Evolutionary conservation across 92 coral and sea anemone genomes (phyloP).

Genomic region (Bergia puertoricense): DNA sequence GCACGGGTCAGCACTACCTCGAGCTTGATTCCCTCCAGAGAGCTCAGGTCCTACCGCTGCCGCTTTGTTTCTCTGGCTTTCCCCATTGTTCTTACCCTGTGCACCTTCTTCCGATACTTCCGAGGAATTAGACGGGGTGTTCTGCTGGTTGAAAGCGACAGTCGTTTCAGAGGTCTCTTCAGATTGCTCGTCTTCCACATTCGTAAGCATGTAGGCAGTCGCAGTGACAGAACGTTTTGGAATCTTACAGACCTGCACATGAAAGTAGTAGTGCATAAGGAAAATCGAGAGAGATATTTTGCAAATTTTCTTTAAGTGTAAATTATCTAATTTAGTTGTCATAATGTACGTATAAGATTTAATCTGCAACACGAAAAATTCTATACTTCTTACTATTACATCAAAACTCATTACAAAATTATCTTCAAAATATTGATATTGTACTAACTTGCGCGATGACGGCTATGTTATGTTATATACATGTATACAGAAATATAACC

Average conservation of each 20-base stretch:
- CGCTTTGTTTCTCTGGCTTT: not conserved
- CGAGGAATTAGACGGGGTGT: not conserved
- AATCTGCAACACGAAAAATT: not conserved
- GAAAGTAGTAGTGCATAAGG: not conserved
- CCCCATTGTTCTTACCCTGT: not conserved
- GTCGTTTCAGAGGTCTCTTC: not conserved
- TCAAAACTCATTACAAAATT: no score
- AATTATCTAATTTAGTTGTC: no score
- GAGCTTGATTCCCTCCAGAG: not conserved
- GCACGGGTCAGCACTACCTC: not conserved
- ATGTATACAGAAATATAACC: no score
- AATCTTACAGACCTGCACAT: not conserved
- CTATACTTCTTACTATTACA: no score
- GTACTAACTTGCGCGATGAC: no score
- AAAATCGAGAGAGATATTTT: not conserved
- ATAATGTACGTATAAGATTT: not conserved
- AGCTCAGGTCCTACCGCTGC: not conserved
- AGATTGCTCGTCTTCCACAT: not conserved
- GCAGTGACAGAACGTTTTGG: not conserved
- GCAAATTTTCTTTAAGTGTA: not conserved
- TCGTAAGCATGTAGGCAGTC: conserved; percentile 6
- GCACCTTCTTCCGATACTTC: not conserved
- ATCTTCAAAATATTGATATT: no score
- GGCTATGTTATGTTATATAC: no score
- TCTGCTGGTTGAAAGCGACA: not conserved